Base-by-base conservation (phyloP, 2,888 invertebrate genomes). In the Cephus pulcher region DNA sequence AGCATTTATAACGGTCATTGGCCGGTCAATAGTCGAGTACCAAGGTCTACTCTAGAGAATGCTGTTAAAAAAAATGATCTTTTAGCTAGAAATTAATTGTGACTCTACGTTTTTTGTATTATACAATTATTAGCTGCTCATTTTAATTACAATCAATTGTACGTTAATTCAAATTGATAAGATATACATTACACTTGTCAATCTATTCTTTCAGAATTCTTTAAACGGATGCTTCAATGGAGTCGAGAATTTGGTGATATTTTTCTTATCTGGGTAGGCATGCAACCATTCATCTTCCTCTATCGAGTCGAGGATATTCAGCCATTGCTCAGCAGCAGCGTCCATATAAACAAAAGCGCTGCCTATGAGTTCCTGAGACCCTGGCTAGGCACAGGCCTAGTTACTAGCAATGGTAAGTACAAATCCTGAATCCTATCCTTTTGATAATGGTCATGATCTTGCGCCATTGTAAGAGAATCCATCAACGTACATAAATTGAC, bases 341-440 rank as follows among this genome's bases (percentile, higher is more conserved):
- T 84, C 6, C 91, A 91, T 78, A 91, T 91, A 73, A 89, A 90
- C 79, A 92, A 92, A 79, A 92, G 91, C 78, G 82, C 89, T 33
- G 92, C 92, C 78, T 92, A 92, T 78, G 79, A 86, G 30, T 89
- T 89, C 79, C 81, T 91, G 6, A 84, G 86, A 34, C 89, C 89
- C 4, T 92, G 92, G 90, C 86, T 92, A 3, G 92, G 92, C 4
- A 87, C 84, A 32, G 92, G 92, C 30, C 86, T 92, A 56, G 81
- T 92, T 33, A 89, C 89, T 3, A 90, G 90, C 77, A 83, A 83
- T 73, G 92, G 92, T 91, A 80, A 87, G 86, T 81, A 76, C 75
- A 71, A 23, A 56, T 56, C 1, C 56, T 56, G 56, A 56, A 23
- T 23, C 56, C 4, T 56, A 56, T 56, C 2, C 0, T 56, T 56